phyloP scores from a whole-genome alignment of 2,113 vertebrate species.

The Catharus minimus region DNA sequence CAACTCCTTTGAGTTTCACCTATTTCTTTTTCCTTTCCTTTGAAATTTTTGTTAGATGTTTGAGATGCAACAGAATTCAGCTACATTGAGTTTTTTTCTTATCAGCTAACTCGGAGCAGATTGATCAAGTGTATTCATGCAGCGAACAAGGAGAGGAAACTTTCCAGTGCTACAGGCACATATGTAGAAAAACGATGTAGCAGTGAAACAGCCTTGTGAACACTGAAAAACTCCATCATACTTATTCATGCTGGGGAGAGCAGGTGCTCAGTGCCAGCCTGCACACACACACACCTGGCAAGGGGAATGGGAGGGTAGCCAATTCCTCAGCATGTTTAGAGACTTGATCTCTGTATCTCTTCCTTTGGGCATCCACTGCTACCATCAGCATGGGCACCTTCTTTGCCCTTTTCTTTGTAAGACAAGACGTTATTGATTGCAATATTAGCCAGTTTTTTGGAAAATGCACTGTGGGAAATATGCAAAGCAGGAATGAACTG shows the following conservation, averaged over 20 bases:
- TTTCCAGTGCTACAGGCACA: not conserved
- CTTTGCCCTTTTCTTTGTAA: not conserved
- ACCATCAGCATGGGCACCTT: not conserved
- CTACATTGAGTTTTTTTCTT: not conserved
- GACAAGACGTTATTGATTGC: not conserved
- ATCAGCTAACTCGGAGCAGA: not conserved
- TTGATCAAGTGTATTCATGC: not conserved
- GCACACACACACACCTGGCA: not conserved
- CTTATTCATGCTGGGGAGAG: not conserved
- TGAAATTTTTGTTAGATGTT: not conserved
- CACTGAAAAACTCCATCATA: not conserved
- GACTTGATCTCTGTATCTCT: fast-evolving
- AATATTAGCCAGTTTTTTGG: fast-evolving
- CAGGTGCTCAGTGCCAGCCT: not conserved
- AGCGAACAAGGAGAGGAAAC: not conserved
- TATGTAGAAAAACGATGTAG: not conserved
- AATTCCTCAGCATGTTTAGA: not conserved
- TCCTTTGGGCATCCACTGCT: not conserved
- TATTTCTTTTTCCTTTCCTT: not conserved
- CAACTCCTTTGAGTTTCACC: not conserved
- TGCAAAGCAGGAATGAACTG: not conserved
- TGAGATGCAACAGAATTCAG: not conserved
- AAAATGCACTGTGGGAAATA: not conserved
- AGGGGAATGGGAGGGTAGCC: not conserved
- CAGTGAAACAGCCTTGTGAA: not conserved